Evolutionary conservation across 2,888 invertebrate species (phyloP), one percentile per base, ranked within the genome.

Genomic region (Tachina fera): DNA sequence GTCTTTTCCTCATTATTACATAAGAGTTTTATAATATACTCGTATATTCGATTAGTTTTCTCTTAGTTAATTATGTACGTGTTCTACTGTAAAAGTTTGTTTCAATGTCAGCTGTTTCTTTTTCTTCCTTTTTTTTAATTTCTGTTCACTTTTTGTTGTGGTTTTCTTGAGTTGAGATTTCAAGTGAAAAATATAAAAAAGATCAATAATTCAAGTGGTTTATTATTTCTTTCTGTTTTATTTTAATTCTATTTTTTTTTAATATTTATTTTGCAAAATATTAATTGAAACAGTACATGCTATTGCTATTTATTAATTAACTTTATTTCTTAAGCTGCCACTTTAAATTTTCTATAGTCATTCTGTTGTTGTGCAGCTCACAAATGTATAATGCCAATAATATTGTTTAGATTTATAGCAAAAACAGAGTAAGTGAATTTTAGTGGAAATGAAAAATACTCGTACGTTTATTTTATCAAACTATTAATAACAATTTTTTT

Each of bases 241-340:
- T 14, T 16, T 53, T 14, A 0, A 45, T n/a, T 19, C 2, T 9
- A 65, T 60, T 51, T 14, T 43, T 45, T 13, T n/a, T n/a, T 31
- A 2, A 3, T 31, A 31, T 31, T 31, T 4, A 31, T 31, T 31
- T 43, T 65, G 31, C 22, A 58, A 56, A 74, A 56, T 49, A 22
- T 14, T 72, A 74, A 67, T 67, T 74, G 58, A 67, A 67, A 47
- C 14, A 49, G 31, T 60, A 65, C 22, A 60, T 74, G 56, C 43
- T 58, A 74, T 65, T 72, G 56, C 16, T 53, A 14, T 80, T 80
- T 80, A 72, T 74, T 74, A 80, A 74, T 74, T 67, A 80, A 65
- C n/a, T 80, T 65, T 72, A 39, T 47, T 65, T 72, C 61, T 80
- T 56, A 72, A 72, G 71, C 22, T 53, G 56, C 63, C 63, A 63